Evolutionary conservation across 2,888 invertebrate species (phyloP).

Genomic region (Drosophila leonis): DNA sequence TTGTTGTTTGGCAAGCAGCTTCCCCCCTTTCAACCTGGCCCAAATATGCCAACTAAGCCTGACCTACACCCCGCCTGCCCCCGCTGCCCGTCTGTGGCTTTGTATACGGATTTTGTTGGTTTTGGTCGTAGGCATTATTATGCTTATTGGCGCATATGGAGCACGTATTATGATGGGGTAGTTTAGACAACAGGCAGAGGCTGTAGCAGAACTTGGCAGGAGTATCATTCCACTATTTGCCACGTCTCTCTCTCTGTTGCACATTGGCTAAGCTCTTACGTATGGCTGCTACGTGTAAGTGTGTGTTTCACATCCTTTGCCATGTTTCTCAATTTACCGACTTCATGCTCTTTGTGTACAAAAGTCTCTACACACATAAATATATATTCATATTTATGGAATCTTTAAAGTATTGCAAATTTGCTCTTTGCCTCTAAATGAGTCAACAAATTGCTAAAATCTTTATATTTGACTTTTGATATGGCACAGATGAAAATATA

Average conservation of each 20-base stretch:
- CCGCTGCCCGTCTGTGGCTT: slow-evolving; percentile 29
- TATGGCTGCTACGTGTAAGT: slow-evolving; percentile 36
- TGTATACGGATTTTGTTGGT: slow-evolving; percentile 46
- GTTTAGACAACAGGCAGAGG: slow-evolving; percentile 39
- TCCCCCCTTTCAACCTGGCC: slow-evolving; percentile 33
- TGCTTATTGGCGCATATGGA: slow-evolving; percentile 76
- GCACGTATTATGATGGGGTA: slow-evolving; percentile 78
- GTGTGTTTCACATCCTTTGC: slow-evolving; percentile 32
- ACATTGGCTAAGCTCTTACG: slow-evolving; percentile 34
- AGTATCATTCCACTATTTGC: slow-evolving; percentile 24
- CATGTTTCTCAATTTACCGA: slow-evolving; percentile 45
- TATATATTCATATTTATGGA: slow-evolving; percentile 14
- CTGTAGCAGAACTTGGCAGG: neutral
- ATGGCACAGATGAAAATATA: neutral
- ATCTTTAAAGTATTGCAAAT: slow-evolving; percentile 17
- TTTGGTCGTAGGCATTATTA: slow-evolving; percentile 61
- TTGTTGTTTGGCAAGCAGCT: slow-evolving; percentile 44
- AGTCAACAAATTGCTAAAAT: slow-evolving; percentile 28
- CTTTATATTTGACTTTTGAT: neutral
- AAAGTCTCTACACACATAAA: neutral
- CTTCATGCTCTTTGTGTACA: slow-evolving; percentile 24
- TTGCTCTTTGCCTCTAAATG: slow-evolving; percentile 8
- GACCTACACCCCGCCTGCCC: slow-evolving; percentile 11
- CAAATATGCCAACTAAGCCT: slow-evolving; percentile 13
- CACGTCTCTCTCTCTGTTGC: slow-evolving; percentile 17